These are phyloP conservation scores for Venustaconcha ellipsiformis DNA, from an alignment of 1,140 invertebrate genomes.

Conservation along the genomic window DNA sequence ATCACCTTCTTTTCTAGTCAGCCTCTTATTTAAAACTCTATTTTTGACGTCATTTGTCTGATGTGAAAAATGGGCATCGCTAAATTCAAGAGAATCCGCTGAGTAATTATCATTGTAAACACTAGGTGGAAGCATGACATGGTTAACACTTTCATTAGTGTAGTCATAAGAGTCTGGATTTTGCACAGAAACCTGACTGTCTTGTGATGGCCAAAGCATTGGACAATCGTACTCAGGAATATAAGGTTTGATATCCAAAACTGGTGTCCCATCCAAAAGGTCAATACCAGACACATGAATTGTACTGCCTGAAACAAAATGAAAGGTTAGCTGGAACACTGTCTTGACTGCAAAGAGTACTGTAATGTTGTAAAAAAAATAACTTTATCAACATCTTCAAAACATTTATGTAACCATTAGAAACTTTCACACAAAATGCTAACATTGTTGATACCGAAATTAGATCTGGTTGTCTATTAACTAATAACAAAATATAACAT, in stretches of 20 bases:
- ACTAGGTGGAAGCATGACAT: not conserved
- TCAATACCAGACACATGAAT: constrained; percentile 89
- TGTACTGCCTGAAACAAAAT: constrained; percentile 69
- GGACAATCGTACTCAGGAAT: constrained; percentile 92
- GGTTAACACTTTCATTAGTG: constrained; percentile 3
- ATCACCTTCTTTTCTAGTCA: no score
- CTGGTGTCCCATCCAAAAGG: constrained; percentile 90
- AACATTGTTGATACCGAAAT: no score
- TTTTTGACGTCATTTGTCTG: not conserved
- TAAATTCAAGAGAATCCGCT: not conserved
- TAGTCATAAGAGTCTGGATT: not conserved
- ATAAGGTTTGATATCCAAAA: constrained; percentile 94
- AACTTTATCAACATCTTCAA: not conserved
- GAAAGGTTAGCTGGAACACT: not conserved
- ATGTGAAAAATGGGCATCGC: not conserved
- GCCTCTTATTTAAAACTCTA: no score
- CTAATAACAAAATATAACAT: no score
- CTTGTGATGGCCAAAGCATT: not conserved
- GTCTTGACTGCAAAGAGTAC: not conserved
- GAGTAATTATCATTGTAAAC: not conserved
- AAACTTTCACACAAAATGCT: no score
- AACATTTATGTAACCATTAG: no score
- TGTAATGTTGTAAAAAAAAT: not conserved
- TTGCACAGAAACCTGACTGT: not conserved
- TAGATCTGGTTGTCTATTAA: no score